phyloP scores from a whole-genome alignment of 2,888 invertebrate species.

The Colostygia pectinataria region DNA sequence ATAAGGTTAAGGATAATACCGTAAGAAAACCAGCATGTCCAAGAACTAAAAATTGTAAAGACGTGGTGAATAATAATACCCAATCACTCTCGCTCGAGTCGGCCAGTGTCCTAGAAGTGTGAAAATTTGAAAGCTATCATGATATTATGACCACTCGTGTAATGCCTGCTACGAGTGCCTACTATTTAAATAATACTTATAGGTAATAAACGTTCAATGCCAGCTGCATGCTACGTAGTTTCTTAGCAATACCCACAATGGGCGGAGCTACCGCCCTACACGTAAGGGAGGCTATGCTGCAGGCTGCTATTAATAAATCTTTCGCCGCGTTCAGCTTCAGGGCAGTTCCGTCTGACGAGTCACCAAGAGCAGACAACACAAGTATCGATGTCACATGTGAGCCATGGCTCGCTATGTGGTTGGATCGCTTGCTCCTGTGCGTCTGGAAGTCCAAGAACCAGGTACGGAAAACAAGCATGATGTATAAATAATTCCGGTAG shows the following conservation, averaged over 20 bases:
- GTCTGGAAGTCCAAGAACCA: constrained; percentile 11
- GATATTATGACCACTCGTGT: too few species aligned
- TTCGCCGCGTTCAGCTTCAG: neutral
- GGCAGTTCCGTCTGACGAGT: constrained; percentile 2
- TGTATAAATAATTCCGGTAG: neutral
- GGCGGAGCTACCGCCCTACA: constrained; percentile 3
- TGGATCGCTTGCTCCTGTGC: neutral
- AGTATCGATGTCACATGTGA: neutral
- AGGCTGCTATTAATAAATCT: neutral
- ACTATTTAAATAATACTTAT: too few species aligned
- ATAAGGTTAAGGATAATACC: too few species aligned
- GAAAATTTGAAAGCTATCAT: too few species aligned
- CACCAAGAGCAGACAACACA: constrained; percentile 1
- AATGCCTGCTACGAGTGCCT: too few species aligned
- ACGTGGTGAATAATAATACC: too few species aligned
- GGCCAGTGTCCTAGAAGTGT: too few species aligned
- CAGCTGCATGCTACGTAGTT: neutral
- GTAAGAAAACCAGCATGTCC: too few species aligned
- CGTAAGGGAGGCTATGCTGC: neutral
- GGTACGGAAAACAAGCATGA: constrained; percentile 5
- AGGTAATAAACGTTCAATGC: too few species aligned
- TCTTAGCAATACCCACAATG: neutral
- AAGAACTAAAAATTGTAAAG: too few species aligned
- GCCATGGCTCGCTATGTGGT: constrained; percentile 8
- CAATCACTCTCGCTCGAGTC: too few species aligned